Evolutionary conservation across 2,797 vertebrate genomes (phyloP), one percentile per base, ranked within the genome.

Genomic region (Vespertilio murinus): DNA sequence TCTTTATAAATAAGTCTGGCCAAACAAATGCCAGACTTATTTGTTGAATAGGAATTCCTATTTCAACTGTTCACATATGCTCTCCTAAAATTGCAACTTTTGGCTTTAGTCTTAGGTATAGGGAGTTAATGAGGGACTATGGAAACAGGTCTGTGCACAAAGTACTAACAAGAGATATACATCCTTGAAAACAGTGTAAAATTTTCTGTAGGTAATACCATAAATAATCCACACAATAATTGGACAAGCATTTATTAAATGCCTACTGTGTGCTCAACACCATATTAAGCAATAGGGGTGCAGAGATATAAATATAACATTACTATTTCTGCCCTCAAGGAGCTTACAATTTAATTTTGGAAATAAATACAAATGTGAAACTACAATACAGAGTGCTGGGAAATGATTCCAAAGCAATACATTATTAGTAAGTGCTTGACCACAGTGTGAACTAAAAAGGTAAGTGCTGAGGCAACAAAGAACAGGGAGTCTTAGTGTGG

Each of bases 211-310:
- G 85, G 25, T 61, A 87, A 90, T 18, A 86, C 11, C n/a, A 91
- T 69, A 84, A 96, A 96, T 79, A 94, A 95, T 38, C 67, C 95
- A 96, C 95, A 97, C 90, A 88, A 74, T 74, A 92, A 96, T 92
- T 83, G 11, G 35, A 97, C 65, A 95, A 96, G 54, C 94, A 95
- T 97, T 97, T 97, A 97, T 97, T 97, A 97, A 97, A 95, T 3
- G 9, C 94, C 96, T 94, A 97, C 88, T 83, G 71, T 95, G 95
- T 96, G 90, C 96, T 97, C 74, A 95, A 95, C 91, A 97, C 70
- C 94, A 42, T 86, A 94, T 94, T 97, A 97, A 94, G 95, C 96
- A 96, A 84, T 95, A 80, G 12, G 80, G 87, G 84, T 95, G 59
- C 64, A 88, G 73, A 67, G 45, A 94, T 96, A 96, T 90, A 96